Percentiles rank a stretch among this genome's conserved stretches.
These are phyloP conservation scores for Microplitis deprimator DNA, from an alignment of 2,888 invertebrate species.

Conservation along the genomic window DNA sequence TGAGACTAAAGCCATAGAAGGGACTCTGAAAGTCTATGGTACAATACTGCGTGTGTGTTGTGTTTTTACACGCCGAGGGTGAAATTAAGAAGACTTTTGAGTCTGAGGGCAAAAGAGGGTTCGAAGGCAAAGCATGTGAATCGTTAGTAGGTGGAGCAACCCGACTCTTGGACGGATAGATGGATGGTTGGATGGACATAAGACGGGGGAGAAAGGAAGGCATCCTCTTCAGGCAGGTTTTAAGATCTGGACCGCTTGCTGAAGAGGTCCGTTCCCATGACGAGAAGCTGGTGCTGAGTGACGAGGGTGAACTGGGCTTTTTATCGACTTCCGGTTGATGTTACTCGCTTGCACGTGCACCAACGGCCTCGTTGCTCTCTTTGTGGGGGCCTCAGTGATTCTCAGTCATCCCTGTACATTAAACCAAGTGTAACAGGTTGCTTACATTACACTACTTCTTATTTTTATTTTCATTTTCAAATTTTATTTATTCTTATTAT, in stretches of 20 bases:
- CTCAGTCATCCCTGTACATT: slow-evolving; percentile 53
- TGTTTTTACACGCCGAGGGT: slow-evolving; percentile 43
- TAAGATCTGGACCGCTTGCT: slow-evolving; percentile 59
- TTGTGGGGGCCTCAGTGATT: slow-evolving; percentile 62
- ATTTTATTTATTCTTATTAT: neutral
- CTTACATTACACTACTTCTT: slow-evolving; percentile 25
- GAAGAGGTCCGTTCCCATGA: slow-evolving; percentile 68
- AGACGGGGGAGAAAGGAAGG: slow-evolving; percentile 48
- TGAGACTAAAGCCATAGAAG: slow-evolving; percentile 35
- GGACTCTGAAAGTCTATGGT: neutral
- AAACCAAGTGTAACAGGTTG: slow-evolving; percentile 51
- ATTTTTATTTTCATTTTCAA: neutral
- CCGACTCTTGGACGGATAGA: slow-evolving; percentile 24
- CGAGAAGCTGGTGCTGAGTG: slow-evolving; percentile 69
- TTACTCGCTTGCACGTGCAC: slow-evolving; percentile 69
- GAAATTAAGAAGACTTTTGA: slow-evolving; percentile 39
- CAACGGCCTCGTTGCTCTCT: slow-evolving; percentile 58
- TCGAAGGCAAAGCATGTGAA: slow-evolving; percentile 38
- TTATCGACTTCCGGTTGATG: slow-evolving; percentile 72
- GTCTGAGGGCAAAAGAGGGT: slow-evolving; percentile 23
- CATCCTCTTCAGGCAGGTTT: slow-evolving; percentile 61
- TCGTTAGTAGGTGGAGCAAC: slow-evolving; percentile 39
- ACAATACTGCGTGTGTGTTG: slow-evolving; percentile 1
- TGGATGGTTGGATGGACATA: slow-evolving; percentile 12
- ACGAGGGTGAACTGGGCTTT: slow-evolving; percentile 71